Evolutionary conservation across 1,140 invertebrate genomes (phyloP).

Genomic region (Ephestia elutella): DNA sequence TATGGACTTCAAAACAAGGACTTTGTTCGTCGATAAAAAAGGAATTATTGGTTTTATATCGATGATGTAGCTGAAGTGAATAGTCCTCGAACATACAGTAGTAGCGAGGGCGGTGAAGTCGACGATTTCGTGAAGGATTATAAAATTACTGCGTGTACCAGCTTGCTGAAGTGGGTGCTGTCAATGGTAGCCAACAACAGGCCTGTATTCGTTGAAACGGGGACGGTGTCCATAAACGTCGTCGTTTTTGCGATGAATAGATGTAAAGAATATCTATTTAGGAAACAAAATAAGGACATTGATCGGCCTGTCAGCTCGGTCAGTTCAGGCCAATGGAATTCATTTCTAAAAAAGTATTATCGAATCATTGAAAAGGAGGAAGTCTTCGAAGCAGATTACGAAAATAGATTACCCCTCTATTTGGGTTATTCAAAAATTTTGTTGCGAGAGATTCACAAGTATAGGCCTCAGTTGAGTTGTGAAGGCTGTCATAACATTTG

Average conservation of each 20-base stretch:
- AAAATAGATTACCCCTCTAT: constrained; percentile 70
- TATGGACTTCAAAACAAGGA: constrained; percentile 78
- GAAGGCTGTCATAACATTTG: constrained; percentile 91
- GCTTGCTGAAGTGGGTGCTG: constrained; percentile 85
- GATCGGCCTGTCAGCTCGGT: constrained; percentile 58
- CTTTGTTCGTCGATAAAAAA: constrained; percentile 75
- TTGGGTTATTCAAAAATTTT: constrained; percentile 74
- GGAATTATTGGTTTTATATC: constrained; percentile 76
- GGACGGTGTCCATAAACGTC: constrained; percentile 66
- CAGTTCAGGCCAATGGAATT: constrained; percentile 79
- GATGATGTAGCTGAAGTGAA: constrained; percentile 74
- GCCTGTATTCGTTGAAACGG: constrained; percentile 58
- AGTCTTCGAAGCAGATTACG: constrained; percentile 56
- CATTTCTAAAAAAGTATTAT: constrained; percentile 78
- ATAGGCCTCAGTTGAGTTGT: constrained; percentile 79
- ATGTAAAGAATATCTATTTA: constrained; percentile 73
- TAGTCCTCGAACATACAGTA: constrained; percentile 75
- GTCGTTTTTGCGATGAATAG: constrained; percentile 76
- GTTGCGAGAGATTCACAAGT: constrained; percentile 76
- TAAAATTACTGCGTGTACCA: constrained; percentile 87
- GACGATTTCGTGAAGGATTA: constrained; percentile 76
- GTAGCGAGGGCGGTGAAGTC: constrained; percentile 66
- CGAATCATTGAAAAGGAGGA: constrained; percentile 59
- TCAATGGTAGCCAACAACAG: constrained; percentile 59
- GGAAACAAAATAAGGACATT: constrained; percentile 73